Evolutionary conservation across 1,140 invertebrate species (phyloP).

Genomic region (Temnothorax curvispinosus): DNA sequence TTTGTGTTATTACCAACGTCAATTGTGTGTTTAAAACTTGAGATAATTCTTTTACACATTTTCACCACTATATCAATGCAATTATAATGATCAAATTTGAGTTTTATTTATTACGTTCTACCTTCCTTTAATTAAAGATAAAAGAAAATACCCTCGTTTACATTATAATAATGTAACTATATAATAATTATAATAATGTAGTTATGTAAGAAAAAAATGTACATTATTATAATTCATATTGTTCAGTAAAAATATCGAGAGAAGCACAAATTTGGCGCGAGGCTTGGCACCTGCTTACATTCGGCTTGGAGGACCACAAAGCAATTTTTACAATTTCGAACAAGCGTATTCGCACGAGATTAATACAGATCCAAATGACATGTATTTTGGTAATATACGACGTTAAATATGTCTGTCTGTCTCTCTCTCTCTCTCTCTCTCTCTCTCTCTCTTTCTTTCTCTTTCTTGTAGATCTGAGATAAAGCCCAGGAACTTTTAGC

Average conservation of each 20-base stretch:
- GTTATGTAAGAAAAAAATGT: background rate
- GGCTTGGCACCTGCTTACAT: conserved; percentile 88
- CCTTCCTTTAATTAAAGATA: background rate
- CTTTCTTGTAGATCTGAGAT: background rate
- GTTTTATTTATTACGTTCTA: background rate
- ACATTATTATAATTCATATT: conserved; percentile 1
- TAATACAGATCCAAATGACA: conserved; percentile 50
- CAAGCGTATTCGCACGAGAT: conserved; percentile 77
- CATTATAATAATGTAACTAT: background rate
- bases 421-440: background rate
- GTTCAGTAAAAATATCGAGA: conserved; percentile 54
- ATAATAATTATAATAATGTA: background rate
- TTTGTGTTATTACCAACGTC: background rate
- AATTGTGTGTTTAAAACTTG: background rate
- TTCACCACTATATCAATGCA: background rate
- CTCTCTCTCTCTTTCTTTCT: background rate
- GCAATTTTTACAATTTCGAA: conserved; percentile 85
- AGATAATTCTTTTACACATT: background rate
- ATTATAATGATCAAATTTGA: background rate
- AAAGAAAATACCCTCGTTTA: background rate
- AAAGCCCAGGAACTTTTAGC: background rate
- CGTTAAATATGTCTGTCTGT: background rate
- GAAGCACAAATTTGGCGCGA: conserved; percentile 85
- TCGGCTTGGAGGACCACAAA: conserved; percentile 87
- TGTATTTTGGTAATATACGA: conserved; percentile 75